Evolutionary conservation across 2,113 vertebrate species (phyloP).

Genomic region (Bubo blakistoni): DNA sequence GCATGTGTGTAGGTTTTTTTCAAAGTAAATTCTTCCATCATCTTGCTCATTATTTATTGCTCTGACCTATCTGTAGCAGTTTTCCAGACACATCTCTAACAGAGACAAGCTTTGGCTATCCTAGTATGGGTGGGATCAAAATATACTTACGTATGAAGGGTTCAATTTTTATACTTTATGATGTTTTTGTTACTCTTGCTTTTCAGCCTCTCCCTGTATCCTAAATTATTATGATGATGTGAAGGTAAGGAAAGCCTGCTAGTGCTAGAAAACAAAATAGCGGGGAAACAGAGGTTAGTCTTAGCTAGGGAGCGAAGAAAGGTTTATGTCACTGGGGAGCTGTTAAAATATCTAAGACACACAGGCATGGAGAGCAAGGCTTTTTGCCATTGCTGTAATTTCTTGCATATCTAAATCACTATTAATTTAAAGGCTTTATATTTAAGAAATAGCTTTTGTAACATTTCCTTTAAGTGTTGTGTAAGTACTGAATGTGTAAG

Average conservation of each 20-base stretch:
- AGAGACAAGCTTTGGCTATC: not conserved
- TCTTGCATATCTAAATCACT: not conserved
- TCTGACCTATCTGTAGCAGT: not conserved
- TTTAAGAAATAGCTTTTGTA: not conserved
- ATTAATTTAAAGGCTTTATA: not conserved
- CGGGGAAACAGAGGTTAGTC: not conserved
- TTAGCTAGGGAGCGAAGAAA: not conserved
- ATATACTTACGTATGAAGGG: not conserved
- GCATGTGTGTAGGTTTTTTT: not conserved
- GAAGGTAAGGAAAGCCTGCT: not conserved
- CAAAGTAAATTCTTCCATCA: not conserved
- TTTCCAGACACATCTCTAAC: not conserved
- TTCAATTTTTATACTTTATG: not conserved
- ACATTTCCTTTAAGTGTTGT: not conserved
- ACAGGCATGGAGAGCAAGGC: accelerated
- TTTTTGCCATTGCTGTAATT: not conserved
- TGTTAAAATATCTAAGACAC: not conserved
- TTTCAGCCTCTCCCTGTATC: not conserved
- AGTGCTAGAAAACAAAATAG: not conserved
- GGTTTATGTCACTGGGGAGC: not conserved
- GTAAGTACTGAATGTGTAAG: not conserved
- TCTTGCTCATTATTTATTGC: not conserved
- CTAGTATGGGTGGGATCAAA: not conserved
- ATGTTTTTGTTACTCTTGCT: not conserved
- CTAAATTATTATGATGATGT: not conserved